These are phyloP conservation scores for Diachasmimorpha longicaudata DNA, from an alignment of 1,140 invertebrate genomes.

Conservation along the genomic window DNA sequence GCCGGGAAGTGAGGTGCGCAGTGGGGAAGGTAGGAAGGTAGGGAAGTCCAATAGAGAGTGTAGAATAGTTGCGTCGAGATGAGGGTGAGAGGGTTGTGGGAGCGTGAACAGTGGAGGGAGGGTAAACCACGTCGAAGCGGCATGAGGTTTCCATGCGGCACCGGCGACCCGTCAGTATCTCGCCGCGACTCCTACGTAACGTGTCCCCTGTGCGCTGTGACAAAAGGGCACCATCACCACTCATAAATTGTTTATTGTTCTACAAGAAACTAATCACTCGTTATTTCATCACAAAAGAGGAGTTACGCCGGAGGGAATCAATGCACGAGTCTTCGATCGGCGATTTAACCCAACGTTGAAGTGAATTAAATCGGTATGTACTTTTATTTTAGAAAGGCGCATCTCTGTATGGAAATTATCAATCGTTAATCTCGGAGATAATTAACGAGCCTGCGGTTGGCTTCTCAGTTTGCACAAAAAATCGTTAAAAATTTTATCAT, in stretches of 20 bases:
- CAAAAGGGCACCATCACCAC: not conserved
- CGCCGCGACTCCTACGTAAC: constrained; percentile 50
- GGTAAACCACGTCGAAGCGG: constrained; percentile 23
- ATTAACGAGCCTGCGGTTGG: not conserved
- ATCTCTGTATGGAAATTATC: no score
- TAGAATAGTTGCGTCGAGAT: constrained; percentile 4
- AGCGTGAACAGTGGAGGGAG: constrained; percentile 33
- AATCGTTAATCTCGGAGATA: not conserved
- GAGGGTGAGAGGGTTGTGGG: constrained; percentile 32
- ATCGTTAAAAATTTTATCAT: not conserved
- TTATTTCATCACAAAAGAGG: not conserved
- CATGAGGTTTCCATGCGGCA: constrained; percentile 53
- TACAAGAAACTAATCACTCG: not conserved
- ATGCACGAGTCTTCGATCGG: not conserved
- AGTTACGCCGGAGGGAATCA: not conserved
- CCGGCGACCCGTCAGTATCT: constrained; percentile 50
- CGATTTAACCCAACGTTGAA: not conserved
- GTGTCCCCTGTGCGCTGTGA: constrained; percentile 31
- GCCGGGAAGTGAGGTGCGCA: not conserved
- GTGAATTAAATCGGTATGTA: not conserved
- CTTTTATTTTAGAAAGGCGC: no score
- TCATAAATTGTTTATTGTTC: not conserved
- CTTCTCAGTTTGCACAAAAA: not conserved
- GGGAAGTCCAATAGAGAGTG: constrained; percentile 20
- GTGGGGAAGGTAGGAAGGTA: not conserved